These are phyloP conservation scores for Alectura lathami DNA, from an alignment of 2,113 vertebrate genomes.

Conservation along the genomic window DNA sequence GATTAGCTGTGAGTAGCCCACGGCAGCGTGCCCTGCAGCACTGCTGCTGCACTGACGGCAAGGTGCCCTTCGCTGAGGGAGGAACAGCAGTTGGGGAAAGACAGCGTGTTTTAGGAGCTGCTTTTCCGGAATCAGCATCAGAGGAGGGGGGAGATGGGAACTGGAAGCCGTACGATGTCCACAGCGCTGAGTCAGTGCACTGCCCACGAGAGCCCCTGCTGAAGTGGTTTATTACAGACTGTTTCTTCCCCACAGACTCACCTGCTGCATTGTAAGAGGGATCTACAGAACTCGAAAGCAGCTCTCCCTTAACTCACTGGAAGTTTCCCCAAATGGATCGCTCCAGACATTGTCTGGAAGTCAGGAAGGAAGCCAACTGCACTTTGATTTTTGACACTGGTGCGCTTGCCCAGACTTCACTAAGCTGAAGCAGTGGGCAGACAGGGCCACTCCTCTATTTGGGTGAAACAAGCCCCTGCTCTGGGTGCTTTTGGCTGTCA, in stretches of 20 bases:
- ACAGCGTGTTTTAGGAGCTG: background rate
- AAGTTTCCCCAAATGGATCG: background rate
- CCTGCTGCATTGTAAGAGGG: background rate
- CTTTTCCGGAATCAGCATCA: background rate
- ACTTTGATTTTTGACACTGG: background rate
- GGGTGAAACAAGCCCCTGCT: background rate
- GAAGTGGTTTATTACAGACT: background rate
- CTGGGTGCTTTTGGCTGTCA: background rate
- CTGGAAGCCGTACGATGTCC: accelerated
- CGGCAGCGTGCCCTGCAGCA: background rate
- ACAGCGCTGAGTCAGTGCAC: background rate
- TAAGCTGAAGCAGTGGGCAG: background rate
- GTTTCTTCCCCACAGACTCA: background rate
- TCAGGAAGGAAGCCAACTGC: background rate
- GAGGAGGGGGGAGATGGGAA: background rate
- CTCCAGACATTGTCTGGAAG: background rate
- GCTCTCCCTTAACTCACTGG: background rate
- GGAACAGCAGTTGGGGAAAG: accelerated
- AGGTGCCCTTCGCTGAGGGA: background rate
- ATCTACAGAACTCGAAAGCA: background rate
- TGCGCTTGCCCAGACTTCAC: background rate
- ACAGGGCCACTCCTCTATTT: background rate
- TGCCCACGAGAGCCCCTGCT: background rate
- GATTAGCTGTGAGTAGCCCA: accelerated
- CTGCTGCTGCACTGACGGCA: accelerated